Conservation (phyloP, 1,140 invertebrate species). For the Drosophila arawakana region DNA sequence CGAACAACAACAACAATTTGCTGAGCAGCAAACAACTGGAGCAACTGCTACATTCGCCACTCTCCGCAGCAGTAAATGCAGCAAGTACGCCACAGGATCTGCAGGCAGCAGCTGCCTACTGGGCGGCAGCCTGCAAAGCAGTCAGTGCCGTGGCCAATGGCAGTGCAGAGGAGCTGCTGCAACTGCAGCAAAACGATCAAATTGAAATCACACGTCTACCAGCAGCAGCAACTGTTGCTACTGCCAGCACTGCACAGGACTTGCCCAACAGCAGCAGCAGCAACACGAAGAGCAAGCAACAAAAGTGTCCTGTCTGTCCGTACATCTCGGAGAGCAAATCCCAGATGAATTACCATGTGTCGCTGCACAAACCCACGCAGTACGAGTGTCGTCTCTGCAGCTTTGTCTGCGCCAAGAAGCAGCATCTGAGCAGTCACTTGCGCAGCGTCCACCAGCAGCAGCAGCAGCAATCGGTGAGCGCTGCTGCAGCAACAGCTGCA, state of each 20-base stretch:
- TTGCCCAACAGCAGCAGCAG: constrained; percentile 41
- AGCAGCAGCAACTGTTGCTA: constrained; percentile 7
- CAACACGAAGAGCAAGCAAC: constrained; percentile 85
- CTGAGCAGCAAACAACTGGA: constrained; percentile 59
- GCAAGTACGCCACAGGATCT: constrained; percentile 75
- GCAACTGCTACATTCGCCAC: constrained; percentile 66
- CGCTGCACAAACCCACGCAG: constrained; percentile 91
- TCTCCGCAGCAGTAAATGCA: constrained; percentile 71
- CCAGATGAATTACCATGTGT: constrained; percentile 93
- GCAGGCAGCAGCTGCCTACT: constrained; percentile 67
- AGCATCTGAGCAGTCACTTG: constrained; percentile 91
- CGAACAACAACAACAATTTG: constrained; percentile 39
- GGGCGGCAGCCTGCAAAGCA: constrained; percentile 68
- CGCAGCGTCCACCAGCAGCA: constrained; percentile 84
- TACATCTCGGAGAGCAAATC: constrained; percentile 93
- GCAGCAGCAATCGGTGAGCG: not conserved
- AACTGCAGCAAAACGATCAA: constrained; percentile 79
- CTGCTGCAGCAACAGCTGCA: constrained; percentile 29
- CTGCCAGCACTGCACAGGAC: constrained; percentile 2
- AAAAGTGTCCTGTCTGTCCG: constrained; percentile 90
- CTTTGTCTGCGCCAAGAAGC: constrained; percentile 92
- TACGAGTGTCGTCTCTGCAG: constrained; percentile 93
- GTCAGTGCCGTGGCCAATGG: constrained; percentile 50
- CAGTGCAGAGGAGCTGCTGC: constrained; percentile 68
- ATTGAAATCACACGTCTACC: constrained; percentile 77